A percentile compares a stretch with the other conserved stretches of the same genome.
Conservation (phyloP, 1,140 invertebrate genomes). For the Anagrus nilaparvatae region DNA sequence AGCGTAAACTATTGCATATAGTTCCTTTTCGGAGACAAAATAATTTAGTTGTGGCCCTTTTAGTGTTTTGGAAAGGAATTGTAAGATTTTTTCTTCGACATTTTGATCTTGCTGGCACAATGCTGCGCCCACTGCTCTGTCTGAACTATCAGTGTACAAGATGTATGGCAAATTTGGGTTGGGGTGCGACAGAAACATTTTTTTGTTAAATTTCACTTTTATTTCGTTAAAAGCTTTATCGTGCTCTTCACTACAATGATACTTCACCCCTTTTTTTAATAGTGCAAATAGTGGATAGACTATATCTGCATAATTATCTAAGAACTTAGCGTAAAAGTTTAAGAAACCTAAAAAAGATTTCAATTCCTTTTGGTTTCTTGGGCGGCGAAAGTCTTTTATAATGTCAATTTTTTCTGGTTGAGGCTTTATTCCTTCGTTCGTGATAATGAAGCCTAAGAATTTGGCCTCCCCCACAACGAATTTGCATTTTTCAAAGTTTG, state of each 20-base stretch:
- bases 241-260: slow-evolving; percentile 10
- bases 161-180: neutral
- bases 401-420: slow-evolving; percentile 28
- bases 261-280: slow-evolving; percentile 14
- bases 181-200: neutral
- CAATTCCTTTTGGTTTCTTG: slow-evolving; percentile 1
- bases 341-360: slow-evolving; percentile 1
- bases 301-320: too few species aligned
- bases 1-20: too few species aligned
- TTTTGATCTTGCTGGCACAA: too few species aligned
- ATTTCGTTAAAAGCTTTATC: slow-evolving; percentile 2
- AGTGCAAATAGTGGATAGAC: too few species aligned
- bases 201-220: neutral
- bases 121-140: too few species aligned
- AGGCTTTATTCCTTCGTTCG: slow-evolving; percentile 22
- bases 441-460: slow-evolving; percentile 26
- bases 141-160: too few species aligned
- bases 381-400: too few species aligned
- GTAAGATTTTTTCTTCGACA: too few species aligned
- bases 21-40: too few species aligned
- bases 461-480: slow-evolving; percentile 21
- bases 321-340: too few species aligned
- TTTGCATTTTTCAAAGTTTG: slow-evolving; percentile 22
- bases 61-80: too few species aligned
- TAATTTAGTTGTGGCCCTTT: too few species aligned